Evolutionary conservation across 2,888 invertebrate species (phyloP).

Genomic region (Heliothis peltigera): DNA sequence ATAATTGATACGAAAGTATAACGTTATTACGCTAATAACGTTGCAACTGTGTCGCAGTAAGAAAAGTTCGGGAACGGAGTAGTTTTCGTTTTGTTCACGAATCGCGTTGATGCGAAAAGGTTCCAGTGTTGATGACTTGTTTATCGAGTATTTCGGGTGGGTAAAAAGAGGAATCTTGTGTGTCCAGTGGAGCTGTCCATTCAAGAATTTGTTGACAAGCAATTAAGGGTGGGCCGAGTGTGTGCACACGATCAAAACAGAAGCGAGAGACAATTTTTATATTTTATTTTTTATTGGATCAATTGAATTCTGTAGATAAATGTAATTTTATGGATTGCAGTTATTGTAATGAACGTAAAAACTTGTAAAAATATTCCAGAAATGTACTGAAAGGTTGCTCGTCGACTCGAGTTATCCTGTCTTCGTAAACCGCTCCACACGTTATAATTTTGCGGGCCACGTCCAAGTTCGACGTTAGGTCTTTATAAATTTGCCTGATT

Average conservation of each 20-base stretch:
- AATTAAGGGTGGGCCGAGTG: constrained; percentile 79
- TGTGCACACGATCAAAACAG: constrained; percentile 63
- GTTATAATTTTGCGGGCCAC: constrained; percentile 8
- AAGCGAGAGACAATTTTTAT: constrained; percentile 65
- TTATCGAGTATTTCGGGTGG: constrained; percentile 77
- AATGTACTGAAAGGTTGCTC: constrained; percentile 22
- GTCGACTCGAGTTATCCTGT: background rate
- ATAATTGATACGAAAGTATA: constrained; percentile 70
- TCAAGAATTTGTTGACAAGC: constrained; percentile 87
- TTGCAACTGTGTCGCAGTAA: constrained; percentile 64
- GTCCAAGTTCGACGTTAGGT: background rate
- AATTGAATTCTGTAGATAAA: constrained; percentile 59
- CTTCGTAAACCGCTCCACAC: background rate
- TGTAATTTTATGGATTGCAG: constrained; percentile 55
- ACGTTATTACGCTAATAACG: constrained; percentile 64
- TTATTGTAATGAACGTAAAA: constrained; percentile 59
- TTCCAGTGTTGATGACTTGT: constrained; percentile 77
- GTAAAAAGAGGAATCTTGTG: constrained; percentile 80
- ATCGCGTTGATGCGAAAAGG: constrained; percentile 67
- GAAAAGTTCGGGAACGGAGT: constrained; percentile 41
- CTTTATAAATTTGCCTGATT: too few species aligned
- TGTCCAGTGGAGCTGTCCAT: constrained; percentile 79
- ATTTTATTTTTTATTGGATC: constrained; percentile 62
- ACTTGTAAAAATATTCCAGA: constrained; percentile 10
- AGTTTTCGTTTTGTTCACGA: constrained; percentile 39